phyloP scores from a whole-genome alignment of 2,797 vertebrate genomes.

The Ceyx erithaca region DNA sequence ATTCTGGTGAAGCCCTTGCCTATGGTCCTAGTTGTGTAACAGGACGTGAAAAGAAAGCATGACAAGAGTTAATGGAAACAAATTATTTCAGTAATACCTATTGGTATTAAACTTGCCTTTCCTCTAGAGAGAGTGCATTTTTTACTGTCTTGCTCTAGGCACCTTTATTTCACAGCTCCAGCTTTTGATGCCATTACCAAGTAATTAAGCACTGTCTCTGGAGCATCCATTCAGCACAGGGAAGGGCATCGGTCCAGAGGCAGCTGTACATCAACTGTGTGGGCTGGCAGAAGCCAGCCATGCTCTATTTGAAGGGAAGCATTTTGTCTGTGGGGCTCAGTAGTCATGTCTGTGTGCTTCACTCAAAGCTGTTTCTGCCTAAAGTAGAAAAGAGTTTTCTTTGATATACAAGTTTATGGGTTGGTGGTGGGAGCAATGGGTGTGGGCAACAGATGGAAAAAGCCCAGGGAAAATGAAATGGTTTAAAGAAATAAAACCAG shows the following conservation, averaged over 20 bases:
- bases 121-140: not conserved
- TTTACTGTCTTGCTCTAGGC: not conserved
- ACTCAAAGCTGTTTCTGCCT: not conserved
- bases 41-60: not conserved
- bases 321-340: not conserved
- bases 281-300: not conserved
- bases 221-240: not conserved
- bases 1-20: not conserved
- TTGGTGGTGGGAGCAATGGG: not conserved
- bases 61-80: not conserved
- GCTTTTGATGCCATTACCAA: not conserved
- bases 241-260: not conserved
- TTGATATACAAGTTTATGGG: not conserved
- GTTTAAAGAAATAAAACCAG: not conserved
- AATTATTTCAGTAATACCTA: not conserved
- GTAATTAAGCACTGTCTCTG: not conserved
- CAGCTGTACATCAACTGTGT: not conserved
- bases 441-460: constrained; percentile 12
- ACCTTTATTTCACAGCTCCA: not conserved
- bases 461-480: not conserved
- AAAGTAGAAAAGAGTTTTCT: not conserved
- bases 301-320: not conserved
- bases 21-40: not conserved
- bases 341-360: rapidly evolving
- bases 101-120: not conserved